Evolutionary conservation across 2,113 vertebrate species (phyloP).

Genomic region (Etheostoma cragini): DNA sequence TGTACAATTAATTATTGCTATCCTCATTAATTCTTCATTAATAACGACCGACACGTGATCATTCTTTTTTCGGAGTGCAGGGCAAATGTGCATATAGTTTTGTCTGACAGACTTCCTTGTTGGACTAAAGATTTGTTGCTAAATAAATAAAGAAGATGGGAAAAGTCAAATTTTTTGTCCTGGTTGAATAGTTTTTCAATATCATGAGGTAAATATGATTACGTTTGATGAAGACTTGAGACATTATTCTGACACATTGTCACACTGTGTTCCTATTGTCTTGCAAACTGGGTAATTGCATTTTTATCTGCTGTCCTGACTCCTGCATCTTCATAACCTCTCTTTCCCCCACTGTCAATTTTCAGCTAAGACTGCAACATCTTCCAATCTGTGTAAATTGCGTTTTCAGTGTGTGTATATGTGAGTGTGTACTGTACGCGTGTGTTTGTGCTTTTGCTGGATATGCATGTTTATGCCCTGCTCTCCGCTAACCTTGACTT

Average conservation of each 20-base stretch:
- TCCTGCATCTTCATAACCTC: conserved; percentile 9
- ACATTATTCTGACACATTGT: conserved; percentile 21
- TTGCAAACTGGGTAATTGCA: neutral
- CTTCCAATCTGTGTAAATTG: conserved; percentile 17
- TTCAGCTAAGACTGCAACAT: neutral
- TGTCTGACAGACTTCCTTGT: no score
- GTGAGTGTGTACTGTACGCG: neutral
- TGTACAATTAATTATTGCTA: neutral
- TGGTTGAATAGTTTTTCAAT: neutral
- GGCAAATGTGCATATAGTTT: neutral
- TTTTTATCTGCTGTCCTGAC: neutral
- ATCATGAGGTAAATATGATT: conserved; percentile 16
- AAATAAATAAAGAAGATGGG: neutral
- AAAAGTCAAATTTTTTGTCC: neutral
- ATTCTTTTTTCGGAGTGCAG: neutral
- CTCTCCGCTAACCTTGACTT: conserved; percentile 16
- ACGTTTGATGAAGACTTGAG: conserved; percentile 5
- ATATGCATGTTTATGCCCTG: conserved; percentile 1
- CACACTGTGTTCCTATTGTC: neutral
- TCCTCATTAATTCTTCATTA: neutral
- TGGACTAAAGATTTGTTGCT: neutral
- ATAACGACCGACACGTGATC: neutral
- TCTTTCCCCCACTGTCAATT: neutral
- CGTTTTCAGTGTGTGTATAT: conserved; percentile 10
- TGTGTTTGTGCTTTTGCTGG: conserved; percentile 15